Conservation (phyloP, 2,888 invertebrate species). For the Epirrhoe tristata region DNA sequence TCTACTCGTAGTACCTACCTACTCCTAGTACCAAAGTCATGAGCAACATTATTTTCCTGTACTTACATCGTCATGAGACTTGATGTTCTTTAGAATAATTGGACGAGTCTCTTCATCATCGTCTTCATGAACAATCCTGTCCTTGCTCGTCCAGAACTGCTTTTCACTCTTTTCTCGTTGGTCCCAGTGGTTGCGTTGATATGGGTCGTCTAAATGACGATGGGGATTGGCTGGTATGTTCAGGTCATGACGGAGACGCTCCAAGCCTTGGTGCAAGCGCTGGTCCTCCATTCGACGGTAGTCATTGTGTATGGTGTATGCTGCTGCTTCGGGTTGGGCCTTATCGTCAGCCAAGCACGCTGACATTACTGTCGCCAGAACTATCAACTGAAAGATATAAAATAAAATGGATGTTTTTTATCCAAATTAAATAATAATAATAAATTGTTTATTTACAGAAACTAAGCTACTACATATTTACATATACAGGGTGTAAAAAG, state of each 20-base stretch:
- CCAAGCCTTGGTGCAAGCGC: constrained; percentile 31
- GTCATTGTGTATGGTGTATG: constrained; percentile 22
- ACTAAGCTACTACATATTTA: no score
- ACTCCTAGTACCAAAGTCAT: no score
- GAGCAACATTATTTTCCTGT: no score
- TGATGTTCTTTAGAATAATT: constrained; percentile 48
- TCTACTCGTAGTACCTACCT: no score
- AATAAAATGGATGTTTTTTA: not conserved
- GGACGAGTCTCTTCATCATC: constrained; percentile 46
- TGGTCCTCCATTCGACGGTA: constrained; percentile 29
- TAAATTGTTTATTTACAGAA: no score
- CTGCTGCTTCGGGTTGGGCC: constrained; percentile 23
- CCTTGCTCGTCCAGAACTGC: constrained; percentile 31
- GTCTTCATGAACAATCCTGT: constrained; percentile 21
- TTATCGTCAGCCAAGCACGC: constrained; percentile 35
- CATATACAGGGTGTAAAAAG: no score
- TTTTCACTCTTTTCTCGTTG: constrained; percentile 9
- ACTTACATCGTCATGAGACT: constrained; percentile 50
- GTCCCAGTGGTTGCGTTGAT: constrained; percentile 17
- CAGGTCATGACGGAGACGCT: constrained; percentile 30
- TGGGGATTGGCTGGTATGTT: constrained; percentile 22
- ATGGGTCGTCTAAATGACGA: constrained; percentile 7
- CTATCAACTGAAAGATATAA: constrained; percentile 45
- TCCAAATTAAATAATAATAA: not conserved
- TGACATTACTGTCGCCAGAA: constrained; percentile 42